Percentiles rank a stretch among this genome's conserved stretches.
phyloP scores from a whole-genome alignment of 2,113 vertebrate genomes.

The Hyperoodon ampullatus region DNA sequence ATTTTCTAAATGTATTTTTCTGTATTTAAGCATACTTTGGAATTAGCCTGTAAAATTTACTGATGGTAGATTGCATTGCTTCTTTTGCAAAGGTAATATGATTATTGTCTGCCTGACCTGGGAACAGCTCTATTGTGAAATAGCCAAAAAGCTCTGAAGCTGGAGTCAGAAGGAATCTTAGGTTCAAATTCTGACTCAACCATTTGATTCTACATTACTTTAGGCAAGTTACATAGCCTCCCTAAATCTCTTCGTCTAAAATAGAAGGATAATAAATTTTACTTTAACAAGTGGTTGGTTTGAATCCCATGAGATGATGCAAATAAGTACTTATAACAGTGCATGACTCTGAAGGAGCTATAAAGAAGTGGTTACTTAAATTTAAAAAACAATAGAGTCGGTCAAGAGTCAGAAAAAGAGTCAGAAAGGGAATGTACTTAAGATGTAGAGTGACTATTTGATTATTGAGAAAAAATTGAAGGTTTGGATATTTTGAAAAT shows the following conservation, averaged over 20 bases:
- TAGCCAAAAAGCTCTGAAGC: background rate
- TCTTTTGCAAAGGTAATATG: background rate
- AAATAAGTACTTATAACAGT: background rate
- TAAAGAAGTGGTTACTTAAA: background rate
- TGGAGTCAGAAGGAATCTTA: background rate
- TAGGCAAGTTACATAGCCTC: background rate
- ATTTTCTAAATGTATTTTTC: constrained; percentile 14
- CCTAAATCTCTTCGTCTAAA: background rate
- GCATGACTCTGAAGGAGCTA: background rate
- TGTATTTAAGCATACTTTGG: constrained; percentile 29
- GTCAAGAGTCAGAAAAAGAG: background rate
- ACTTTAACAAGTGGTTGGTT: constrained; percentile 1
- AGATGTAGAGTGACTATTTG: background rate
- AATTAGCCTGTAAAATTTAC: background rate
- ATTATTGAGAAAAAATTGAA: constrained; percentile 34
- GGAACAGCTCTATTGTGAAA: background rate
- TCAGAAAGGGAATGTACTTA: constrained; percentile 3
- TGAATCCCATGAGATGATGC: background rate
- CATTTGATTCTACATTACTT: background rate
- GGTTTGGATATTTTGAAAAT: background rate
- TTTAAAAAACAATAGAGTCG: constrained; percentile 23
- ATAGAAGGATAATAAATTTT: background rate
- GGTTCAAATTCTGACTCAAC: background rate
- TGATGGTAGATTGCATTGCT: background rate
- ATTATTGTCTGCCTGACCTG: background rate